Conservation (phyloP, 2,113 vertebrate genomes). For the Cebidichthys violaceus region DNA sequence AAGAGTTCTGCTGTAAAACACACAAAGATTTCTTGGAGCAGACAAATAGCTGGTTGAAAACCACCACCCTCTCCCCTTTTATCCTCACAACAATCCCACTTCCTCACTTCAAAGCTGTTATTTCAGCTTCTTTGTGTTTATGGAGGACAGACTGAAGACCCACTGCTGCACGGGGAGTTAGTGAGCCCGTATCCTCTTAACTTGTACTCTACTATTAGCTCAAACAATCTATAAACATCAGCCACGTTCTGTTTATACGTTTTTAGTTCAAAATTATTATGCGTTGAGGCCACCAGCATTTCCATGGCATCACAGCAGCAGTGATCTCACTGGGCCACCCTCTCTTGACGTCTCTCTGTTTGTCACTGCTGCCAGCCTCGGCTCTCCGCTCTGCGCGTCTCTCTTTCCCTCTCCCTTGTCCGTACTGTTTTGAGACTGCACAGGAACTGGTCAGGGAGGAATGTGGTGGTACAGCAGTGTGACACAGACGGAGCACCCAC, state of each 20-base stretch:
- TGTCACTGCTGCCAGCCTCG: conserved; percentile 42
- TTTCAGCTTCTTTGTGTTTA: conserved; percentile 78
- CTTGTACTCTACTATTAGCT: conserved; percentile 40
- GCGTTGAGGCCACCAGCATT: conserved; percentile 48
- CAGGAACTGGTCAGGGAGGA: conserved; percentile 68
- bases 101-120: conserved; percentile 80
- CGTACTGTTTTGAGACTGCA: conserved; percentile 31
- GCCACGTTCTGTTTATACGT: conserved; percentile 13
- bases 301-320: conserved; percentile 65
- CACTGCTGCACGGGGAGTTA: conserved; percentile 6
- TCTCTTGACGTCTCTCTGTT: conserved; percentile 58
- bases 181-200: conserved; percentile 55
- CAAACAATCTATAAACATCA: conserved; percentile 41
- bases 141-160: conserved; percentile 31
- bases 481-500: conserved; percentile 70
- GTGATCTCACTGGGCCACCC: conserved; percentile 68
- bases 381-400: conserved; percentile 20
- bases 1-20: conserved; percentile 42
- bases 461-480: conserved; percentile 60
- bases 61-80: conserved; percentile 33
- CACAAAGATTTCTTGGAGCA: conserved; percentile 37
- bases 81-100: conserved; percentile 73
- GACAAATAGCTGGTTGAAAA: conserved; percentile 33
- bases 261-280: conserved; percentile 28
- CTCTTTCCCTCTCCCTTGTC: conserved; percentile 21